Evolutionary conservation across 2,888 invertebrate species (phyloP).

Genomic region (Thera britannica): DNA sequence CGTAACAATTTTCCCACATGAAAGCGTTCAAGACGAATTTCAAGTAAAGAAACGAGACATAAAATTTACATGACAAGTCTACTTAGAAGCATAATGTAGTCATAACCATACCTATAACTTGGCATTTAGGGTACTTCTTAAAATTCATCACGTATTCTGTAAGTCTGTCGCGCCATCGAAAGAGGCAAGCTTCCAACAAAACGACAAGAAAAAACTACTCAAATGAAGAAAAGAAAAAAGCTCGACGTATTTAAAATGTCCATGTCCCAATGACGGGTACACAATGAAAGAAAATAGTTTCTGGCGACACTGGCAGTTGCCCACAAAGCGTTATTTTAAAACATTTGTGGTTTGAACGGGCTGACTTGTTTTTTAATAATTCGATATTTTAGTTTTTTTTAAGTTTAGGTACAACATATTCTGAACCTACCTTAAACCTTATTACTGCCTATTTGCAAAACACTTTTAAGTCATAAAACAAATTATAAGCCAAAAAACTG

Average conservation of each 20-base stretch:
- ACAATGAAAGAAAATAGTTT: conserved; percentile 74
- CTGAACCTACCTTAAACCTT: not conserved
- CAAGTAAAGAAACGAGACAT: conserved; percentile 56
- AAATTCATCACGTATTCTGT: conserved; percentile 77
- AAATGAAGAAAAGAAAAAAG: conserved; percentile 35
- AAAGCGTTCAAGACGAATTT: conserved; percentile 55
- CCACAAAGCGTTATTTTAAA: conserved; percentile 56
- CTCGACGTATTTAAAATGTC: conserved; percentile 71
- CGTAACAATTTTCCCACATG: conserved; percentile 56
- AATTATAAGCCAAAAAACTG: conserved; percentile 3
- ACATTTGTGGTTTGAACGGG: conserved; percentile 37
- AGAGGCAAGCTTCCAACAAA: conserved; percentile 73
- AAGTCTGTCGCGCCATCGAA: conserved; percentile 62
- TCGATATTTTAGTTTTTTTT: not conserved
- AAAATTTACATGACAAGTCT: conserved; percentile 73
- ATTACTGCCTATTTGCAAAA: not conserved
- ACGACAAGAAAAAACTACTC: conserved; percentile 56
- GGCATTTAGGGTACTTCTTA: conserved; percentile 67
- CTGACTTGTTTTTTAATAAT: not conserved
- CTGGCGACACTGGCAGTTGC: conserved; percentile 64
- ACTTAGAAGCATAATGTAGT: conserved; percentile 66
- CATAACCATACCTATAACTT: conserved; percentile 69
- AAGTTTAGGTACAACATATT: not conserved
- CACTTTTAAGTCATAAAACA: not conserved
- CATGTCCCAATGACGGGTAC: conserved; percentile 62